These are phyloP conservation scores for Lepidurus apus DNA, from an alignment of 1,140 invertebrate species.

Conservation along the genomic window DNA sequence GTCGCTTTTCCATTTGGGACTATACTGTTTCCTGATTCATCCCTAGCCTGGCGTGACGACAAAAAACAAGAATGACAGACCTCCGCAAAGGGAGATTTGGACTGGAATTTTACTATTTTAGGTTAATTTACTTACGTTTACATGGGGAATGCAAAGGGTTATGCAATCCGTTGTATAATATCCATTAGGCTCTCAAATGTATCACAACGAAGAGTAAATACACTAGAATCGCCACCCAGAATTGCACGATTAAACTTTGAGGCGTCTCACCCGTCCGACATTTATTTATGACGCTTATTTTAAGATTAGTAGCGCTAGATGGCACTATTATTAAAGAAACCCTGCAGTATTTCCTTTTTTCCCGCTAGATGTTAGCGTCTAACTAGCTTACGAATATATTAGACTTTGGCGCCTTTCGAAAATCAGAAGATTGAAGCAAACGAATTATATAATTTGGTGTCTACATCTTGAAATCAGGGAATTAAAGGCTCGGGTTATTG, in stretches of 20 bases:
- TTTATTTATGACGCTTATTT: conserved; percentile 10
- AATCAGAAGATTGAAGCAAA: too few relatives aligned
- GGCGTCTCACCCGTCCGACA: conserved; percentile 11
- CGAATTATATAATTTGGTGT: too few relatives aligned
- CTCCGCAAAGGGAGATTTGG: too few relatives aligned
- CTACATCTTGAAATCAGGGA: too few relatives aligned
- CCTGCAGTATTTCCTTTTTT: background rate
- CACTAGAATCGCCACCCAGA: background rate
- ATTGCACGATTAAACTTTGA: background rate
- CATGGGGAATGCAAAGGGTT: background rate
- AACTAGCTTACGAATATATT: background rate
- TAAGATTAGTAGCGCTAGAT: background rate
- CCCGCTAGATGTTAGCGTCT: background rate
- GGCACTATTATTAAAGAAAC: background rate
- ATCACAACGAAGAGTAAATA: background rate
- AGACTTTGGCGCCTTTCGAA: too few relatives aligned
- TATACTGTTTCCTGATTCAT: conserved; percentile 2
- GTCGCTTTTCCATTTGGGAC: background rate
- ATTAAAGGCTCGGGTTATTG: too few relatives aligned
- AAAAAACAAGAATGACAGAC: background rate
- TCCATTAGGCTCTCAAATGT: background rate
- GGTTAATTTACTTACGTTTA: background rate
- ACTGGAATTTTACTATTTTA: background rate
- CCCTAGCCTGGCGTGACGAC: background rate
- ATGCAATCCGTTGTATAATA: background rate